These are phyloP conservation scores for Schrankia costaestrigalis DNA, from an alignment of 2,888 invertebrate species.

Conservation along the genomic window DNA sequence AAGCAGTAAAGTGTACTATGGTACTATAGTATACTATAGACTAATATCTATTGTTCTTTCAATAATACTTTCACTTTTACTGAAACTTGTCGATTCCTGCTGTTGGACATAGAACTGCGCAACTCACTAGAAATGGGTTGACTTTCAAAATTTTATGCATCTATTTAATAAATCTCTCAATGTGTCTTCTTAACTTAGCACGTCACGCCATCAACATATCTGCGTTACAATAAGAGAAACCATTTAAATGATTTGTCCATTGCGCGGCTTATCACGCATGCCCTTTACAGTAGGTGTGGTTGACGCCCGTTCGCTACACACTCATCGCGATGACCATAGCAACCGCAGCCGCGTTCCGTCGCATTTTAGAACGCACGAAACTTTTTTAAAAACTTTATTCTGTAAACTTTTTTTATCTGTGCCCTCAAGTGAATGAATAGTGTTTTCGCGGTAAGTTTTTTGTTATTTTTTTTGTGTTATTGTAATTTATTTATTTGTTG, in stretches of 20 bases:
- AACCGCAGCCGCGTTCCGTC: conserved; percentile 24
- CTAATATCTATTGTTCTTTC: too few relatives aligned
- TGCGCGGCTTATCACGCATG: conserved; percentile 54
- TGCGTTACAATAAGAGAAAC: conserved; percentile 15
- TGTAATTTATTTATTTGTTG: background rate
- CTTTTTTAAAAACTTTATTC: conserved; percentile 14
- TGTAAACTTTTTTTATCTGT: background rate
- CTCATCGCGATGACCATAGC: conserved; percentile 39
- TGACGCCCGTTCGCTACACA: conserved; percentile 32
- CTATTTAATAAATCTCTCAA: too few relatives aligned
- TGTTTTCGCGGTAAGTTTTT: background rate
- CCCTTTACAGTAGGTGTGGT: conserved; percentile 36
- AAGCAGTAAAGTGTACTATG: too few relatives aligned
- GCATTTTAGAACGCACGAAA: conserved; percentile 16
- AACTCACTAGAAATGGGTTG: too few relatives aligned
- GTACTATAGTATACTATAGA: too few relatives aligned
- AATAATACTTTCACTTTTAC: too few relatives aligned
- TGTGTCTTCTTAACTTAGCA: too few relatives aligned
- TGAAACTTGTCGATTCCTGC: too few relatives aligned
- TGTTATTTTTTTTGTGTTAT: background rate
- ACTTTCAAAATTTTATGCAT: too few relatives aligned
- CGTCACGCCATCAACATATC: too few relatives aligned
- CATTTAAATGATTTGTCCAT: conserved; percentile 23
- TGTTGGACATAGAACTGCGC: too few relatives aligned
- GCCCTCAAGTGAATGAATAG: background rate